Base-by-base conservation (phyloP, 2,797 vertebrate genomes). In the Muscicapa comitata region DNA sequence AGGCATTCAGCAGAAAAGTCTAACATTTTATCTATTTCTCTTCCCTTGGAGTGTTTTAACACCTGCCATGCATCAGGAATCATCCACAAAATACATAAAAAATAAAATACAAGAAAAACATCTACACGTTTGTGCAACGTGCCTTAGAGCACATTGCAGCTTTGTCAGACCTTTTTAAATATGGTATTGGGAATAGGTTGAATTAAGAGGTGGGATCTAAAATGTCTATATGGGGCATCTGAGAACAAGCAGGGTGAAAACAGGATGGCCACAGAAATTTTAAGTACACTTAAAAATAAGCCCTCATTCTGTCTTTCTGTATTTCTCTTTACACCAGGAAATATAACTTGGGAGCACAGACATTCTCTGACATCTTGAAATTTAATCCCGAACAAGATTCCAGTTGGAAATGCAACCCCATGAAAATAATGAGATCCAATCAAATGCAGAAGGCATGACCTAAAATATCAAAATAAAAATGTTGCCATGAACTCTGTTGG, bases 401-500 rank as follows among this genome's bases (percentile, higher is more conserved):
- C 26, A 42, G 12, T 79, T 51, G 88, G 70, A 94, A 88, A 83
- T 38, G 26, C 28, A 84, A 54, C 29, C 24, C 55, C 82, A 48
- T 37, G 55, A 91, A 96, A 91, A 91, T 73, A 96, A 90, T 42
- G 38, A 66, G 57, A 86, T 63, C 19, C 48, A 86, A 82, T 61
- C 40, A 93, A 75, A 91, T 78, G 63, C 55, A 87, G 84, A 94
- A 84, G 29, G 78, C 72, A 31, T 85, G 79, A 94, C 77, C 45
- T 63, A 81, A 94, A 95, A 86, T 67, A 94, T 26, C 21, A 88
- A 86, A 94, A 83, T 83, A 78, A 72, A 61, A 96, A 81, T 63
- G 66, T 50, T 86, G 45, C 37, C 53, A 84, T 43, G 59, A 96
- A 62, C 7, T 50, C 31, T 15, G 18, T 23, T 43, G 68, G 74